phyloP scores from a whole-genome alignment of 2,797 vertebrate genomes.

The Hydrocynus forskahlii region DNA sequence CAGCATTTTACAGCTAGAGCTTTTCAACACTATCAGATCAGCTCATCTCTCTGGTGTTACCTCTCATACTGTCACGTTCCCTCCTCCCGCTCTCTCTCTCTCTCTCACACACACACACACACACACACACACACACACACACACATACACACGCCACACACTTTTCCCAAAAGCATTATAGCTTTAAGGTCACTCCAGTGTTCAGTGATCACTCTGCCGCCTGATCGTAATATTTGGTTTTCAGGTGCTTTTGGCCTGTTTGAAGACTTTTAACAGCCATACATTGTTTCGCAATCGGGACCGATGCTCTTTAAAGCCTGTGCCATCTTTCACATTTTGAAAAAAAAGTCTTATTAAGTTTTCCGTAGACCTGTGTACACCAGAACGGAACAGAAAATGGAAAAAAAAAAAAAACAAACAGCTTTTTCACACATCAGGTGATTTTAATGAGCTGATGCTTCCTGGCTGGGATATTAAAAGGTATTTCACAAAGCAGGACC shows the following conservation, averaged over 20 bases:
- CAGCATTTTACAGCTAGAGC: constrained; percentile 18
- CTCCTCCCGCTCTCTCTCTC: neutral
- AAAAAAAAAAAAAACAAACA: too few relatives aligned
- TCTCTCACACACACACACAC: neutral
- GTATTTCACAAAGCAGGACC: too few relatives aligned
- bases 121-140: neutral
- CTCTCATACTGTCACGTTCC: constrained; percentile 7
- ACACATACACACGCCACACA: neutral
- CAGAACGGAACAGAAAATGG: too few relatives aligned
- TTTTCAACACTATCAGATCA: constrained; percentile 27
- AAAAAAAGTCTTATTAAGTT: neutral
- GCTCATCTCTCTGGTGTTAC: constrained; percentile 1
- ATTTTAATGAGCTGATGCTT: too few relatives aligned
- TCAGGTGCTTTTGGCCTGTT: neutral
- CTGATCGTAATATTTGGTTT: neutral
- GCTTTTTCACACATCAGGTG: too few relatives aligned
- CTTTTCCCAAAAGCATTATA: neutral
- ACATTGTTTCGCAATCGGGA: neutral
- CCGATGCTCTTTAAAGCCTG: neutral
- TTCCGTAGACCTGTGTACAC: too few relatives aligned
- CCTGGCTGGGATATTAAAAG: too few relatives aligned
- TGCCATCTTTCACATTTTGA: neutral
- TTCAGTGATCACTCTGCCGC: neutral
- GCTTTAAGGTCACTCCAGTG: neutral
- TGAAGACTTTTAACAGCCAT: neutral